Evolutionary conservation across 1,140 invertebrate species (phyloP), one percentile per base, ranked within the genome.

Genomic region (Phthorimaea operculella): DNA sequence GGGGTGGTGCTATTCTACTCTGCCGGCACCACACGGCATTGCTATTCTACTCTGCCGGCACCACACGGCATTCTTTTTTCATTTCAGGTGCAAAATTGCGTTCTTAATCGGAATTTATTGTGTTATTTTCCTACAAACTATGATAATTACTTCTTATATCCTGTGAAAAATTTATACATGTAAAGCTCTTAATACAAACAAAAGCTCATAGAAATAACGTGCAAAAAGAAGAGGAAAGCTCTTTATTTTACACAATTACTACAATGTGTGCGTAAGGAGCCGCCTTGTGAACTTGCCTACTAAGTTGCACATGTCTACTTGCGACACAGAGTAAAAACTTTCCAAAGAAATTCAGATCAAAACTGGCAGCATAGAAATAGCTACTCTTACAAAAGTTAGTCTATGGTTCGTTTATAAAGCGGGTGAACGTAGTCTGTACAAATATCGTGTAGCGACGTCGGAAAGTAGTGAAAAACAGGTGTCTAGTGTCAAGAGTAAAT

Each of bases 401-500:
- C 12, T 47, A 14, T 47, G 44, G 44, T 14, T 4, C 2, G 8
- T 47, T 17, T 10, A 14, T 16, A 17, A 47, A 47, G 16, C 16
- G 15, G 15, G n/a, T 9, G 15, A 16, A 47, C 44, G 44, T 47
- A 47, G 15, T 47, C 11, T 11, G 15, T 9, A 17, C 16, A 15
- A 16, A 3, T 9, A 15, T 14, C 16, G 44, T 28, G 21, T 18
- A 11, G 48, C 66, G 61, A 59, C 59, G 64, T 70, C 55, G 66
- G 66, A 75, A 75, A 74, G 74, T 78, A 83, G 73, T 76, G 53
- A 52, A 76, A 75, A 84, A 84, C 76, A 79, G 71, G 63, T 72
- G 72, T 69, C 76, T 78, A 76, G 78, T 82, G 82, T 85, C 79
- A 85, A 85, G 82, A 79, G 79, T 83, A 85, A 85, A 85, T 85